Evolutionary conservation across 2,797 vertebrate species (phyloP).

Genomic region (Pristis pectinata): DNA sequence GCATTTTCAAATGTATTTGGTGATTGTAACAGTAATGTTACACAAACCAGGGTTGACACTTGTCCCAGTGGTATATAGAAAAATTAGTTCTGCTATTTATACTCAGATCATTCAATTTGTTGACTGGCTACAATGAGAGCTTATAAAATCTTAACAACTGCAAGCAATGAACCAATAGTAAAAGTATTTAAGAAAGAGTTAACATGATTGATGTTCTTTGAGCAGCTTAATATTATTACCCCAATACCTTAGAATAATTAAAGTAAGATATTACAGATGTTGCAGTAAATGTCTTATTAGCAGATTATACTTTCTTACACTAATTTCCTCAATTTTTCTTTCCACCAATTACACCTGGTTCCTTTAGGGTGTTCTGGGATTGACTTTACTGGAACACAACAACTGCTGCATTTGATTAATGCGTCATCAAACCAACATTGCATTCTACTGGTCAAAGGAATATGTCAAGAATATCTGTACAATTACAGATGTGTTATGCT

Average conservation of each 20-base stretch:
- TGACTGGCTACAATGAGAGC: not conserved
- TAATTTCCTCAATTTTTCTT: not conserved
- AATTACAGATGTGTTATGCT: not conserved
- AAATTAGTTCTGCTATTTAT: not conserved
- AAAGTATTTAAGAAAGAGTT: not conserved
- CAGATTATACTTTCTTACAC: not conserved
- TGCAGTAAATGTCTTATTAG: constrained; percentile 16
- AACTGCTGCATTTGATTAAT: not conserved
- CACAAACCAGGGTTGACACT: not conserved
- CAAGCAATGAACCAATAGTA: constrained; percentile 4
- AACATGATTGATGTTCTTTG: constrained; percentile 7
- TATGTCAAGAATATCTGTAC: not conserved
- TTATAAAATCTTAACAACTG: not conserved
- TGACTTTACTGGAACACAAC: not conserved
- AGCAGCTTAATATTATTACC: constrained; percentile 19
- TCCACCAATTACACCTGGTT: not conserved
- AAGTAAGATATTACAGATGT: not conserved
- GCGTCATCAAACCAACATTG: not conserved
- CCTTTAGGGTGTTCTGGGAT: not conserved
- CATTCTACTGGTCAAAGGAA: not conserved
- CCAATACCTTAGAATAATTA: constrained; percentile 24
- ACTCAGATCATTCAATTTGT: not conserved
- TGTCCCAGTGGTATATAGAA: not conserved
- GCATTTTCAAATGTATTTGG: not conserved
- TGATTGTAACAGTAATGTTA: not conserved